These are phyloP conservation scores for Sinocyclocheilus anshuiensis DNA, from an alignment of 2,113 vertebrate genomes.

Conservation along the genomic window DNA sequence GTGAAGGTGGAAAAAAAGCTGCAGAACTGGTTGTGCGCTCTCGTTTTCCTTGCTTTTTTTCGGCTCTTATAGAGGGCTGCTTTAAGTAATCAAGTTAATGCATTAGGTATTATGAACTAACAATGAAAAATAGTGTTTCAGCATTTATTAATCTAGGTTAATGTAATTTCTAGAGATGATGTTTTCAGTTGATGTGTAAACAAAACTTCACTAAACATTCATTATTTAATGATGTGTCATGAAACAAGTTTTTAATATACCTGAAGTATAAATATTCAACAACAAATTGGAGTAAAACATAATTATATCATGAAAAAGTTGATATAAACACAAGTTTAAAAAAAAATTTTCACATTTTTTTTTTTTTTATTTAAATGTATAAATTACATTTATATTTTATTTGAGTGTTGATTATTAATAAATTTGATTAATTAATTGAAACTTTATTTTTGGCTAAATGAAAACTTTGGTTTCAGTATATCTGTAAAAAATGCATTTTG, in stretches of 20 bases:
- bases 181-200: neutral
- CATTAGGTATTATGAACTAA: neutral
- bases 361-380: too few relatives aligned
- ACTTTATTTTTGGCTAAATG: neutral
- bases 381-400: too few relatives aligned
- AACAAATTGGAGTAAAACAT: too few relatives aligned
- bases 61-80: neutral
- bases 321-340: too few relatives aligned
- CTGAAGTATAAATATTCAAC: neutral
- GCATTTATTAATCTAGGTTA: neutral
- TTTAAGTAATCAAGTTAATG: slow-evolving; percentile 10
- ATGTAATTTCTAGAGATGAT: neutral
- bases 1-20: slow-evolving; percentile 56
- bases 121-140: neutral
- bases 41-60: neutral
- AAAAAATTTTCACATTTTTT: too few relatives aligned
- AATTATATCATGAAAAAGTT: too few relatives aligned
- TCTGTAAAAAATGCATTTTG: too few relatives aligned
- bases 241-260: neutral
- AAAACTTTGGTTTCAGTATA: too few relatives aligned
- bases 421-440: neutral
- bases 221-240: neutral
- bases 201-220: neutral
- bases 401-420: too few relatives aligned
- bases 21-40: slow-evolving; percentile 60